These are phyloP conservation scores for Cylindroiulus punctatus DNA, from an alignment of 2,888 invertebrate genomes.

Conservation along the genomic window DNA sequence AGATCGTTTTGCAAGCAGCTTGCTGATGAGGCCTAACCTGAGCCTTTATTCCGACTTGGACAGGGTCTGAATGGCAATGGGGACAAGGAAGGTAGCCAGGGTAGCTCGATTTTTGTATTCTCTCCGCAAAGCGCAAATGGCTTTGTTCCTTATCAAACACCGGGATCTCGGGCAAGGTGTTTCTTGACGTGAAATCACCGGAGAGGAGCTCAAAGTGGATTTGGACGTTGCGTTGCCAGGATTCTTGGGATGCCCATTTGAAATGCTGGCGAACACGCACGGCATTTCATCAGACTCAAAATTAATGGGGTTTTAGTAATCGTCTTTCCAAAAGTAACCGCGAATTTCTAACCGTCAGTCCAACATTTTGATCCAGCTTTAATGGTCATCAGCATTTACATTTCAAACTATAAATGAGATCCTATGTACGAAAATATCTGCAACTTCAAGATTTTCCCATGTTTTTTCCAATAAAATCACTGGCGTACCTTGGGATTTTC, in stretches of 20 bases:
- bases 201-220: neutral
- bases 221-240: neutral
- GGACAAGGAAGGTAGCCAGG: neutral
- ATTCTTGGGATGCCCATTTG: neutral
- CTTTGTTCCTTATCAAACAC: conserved; percentile 35
- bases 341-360: too few relatives aligned
- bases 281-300: neutral
- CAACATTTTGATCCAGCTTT: too few relatives aligned
- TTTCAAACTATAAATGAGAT: too few relatives aligned
- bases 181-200: neutral
- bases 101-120: neutral
- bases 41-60: neutral
- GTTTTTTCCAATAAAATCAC: too few relatives aligned
- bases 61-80: neutral
- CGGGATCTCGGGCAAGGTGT: neutral
- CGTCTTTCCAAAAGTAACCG: too few relatives aligned
- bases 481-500: too few relatives aligned
- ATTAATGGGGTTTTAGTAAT: neutral
- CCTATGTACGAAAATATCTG: too few relatives aligned
- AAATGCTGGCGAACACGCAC: neutral
- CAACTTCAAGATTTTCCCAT: too few relatives aligned
- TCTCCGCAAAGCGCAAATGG: conserved; percentile 4
- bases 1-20: conserved; percentile 22
- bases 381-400: too few relatives aligned
- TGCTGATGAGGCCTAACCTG: conserved; percentile 29